Percentiles rank a stretch among this genome's conserved stretches.
Evolutionary conservation across 2,888 invertebrate genomes (phyloP).

Genomic region (Pocota personata): DNA sequence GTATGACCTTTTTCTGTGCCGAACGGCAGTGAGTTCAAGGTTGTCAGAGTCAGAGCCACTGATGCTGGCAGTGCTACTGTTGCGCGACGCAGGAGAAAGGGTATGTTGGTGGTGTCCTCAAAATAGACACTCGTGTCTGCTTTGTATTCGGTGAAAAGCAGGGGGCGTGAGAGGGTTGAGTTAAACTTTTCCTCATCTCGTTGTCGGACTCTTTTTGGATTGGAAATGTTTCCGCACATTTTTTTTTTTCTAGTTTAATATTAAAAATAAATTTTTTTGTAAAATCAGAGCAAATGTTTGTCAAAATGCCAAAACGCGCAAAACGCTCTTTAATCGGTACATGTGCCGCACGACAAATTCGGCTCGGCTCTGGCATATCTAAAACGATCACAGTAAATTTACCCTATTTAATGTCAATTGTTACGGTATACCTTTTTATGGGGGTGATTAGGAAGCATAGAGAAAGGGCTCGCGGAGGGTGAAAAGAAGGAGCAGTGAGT

Average conservation of each 20-base stretch:
- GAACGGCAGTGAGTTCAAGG: slow-evolving; percentile 68
- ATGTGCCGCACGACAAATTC: slow-evolving; percentile 51
- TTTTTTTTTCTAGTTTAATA: slow-evolving; percentile 21
- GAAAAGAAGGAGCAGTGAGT: neutral
- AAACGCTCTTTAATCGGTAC: slow-evolving; percentile 49
- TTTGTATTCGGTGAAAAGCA: neutral
- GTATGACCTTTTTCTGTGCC: slow-evolving; percentile 71
- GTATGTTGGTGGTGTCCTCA: slow-evolving; percentile 52
- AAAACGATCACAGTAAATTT: slow-evolving; percentile 41
- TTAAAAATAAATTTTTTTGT: slow-evolving; percentile 52
- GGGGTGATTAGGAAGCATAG: slow-evolving; percentile 43
- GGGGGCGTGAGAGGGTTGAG: neutral
- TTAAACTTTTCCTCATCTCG: slow-evolving; percentile 21
- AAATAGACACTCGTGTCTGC: slow-evolving; percentile 56
- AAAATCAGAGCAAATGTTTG: slow-evolving; percentile 48
- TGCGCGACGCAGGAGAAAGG: slow-evolving; percentile 36
- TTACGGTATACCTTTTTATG: slow-evolving; percentile 55
- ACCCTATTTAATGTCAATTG: slow-evolving; percentile 63
- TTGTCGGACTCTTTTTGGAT: slow-evolving; percentile 24
- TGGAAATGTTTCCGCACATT: slow-evolving; percentile 56
- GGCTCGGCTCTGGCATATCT: slow-evolving; percentile 6
- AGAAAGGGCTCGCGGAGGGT: neutral
- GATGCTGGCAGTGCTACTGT: slow-evolving; percentile 56
- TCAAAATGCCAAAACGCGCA: slow-evolving; percentile 67
- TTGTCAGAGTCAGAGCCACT: slow-evolving; percentile 59